Conservation (phyloP, 2,888 invertebrate species). For the Spilarctia lutea region DNA sequence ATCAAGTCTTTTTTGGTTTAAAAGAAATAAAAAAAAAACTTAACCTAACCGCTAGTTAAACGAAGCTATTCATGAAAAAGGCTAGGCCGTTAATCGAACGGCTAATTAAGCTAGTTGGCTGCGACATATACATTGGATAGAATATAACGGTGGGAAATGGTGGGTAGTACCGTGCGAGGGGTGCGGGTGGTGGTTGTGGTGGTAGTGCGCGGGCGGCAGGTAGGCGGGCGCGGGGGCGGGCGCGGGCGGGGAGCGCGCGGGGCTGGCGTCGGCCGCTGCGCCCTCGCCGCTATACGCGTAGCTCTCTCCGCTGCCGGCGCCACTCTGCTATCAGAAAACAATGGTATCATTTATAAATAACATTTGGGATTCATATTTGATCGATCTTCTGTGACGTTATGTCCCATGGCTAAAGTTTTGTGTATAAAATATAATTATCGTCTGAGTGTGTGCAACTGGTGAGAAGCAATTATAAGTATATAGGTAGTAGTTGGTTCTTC, state of each 20-base stretch:
- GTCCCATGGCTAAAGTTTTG: not conserved
- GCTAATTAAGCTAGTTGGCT: too few species aligned
- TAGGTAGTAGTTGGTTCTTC: not conserved
- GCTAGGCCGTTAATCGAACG: too few species aligned
- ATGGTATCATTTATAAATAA: too few species aligned
- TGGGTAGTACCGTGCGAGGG: slow-evolving; percentile 60
- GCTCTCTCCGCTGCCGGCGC: slow-evolving; percentile 74
- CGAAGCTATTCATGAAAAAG: too few species aligned
- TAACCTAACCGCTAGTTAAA: too few species aligned
- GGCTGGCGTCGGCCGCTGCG: slow-evolving; percentile 86
- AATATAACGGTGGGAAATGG: too few species aligned
- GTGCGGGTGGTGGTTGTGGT: slow-evolving; percentile 73
- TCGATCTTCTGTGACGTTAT: not conserved
- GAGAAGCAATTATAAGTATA: not conserved
- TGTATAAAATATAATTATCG: not conserved
- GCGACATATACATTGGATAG: too few species aligned
- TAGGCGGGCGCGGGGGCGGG: slow-evolving; percentile 87
- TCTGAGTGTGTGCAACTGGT: not conserved
- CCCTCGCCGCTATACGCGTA: slow-evolving; percentile 70
- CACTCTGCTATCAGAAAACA: too few species aligned
- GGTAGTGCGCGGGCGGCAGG: slow-evolving; percentile 80
- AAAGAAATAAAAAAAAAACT: too few species aligned
- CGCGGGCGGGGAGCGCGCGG: slow-evolving; percentile 92
- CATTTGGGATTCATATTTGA: not conserved
- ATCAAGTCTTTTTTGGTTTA: too few species aligned